phyloP scores from a whole-genome alignment of 1,140 invertebrate genomes.

The Drosophila nebulosa region DNA sequence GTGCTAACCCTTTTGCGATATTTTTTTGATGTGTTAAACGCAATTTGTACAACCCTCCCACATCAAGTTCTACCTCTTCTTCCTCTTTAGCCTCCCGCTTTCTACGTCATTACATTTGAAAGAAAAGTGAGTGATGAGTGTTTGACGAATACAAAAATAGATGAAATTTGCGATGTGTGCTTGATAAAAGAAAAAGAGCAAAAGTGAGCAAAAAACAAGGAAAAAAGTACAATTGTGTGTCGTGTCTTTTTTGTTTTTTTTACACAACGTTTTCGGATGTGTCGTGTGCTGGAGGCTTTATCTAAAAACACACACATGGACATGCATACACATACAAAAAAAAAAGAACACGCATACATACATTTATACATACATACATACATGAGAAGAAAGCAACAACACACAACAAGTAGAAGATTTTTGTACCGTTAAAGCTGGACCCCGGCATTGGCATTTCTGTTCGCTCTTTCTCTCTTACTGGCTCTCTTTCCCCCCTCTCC shows the following conservation, averaged over 20 bases:
- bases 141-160: slow-evolving; percentile 6
- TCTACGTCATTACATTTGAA: slow-evolving; percentile 7
- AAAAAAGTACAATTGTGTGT: slow-evolving; percentile 14
- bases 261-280: slow-evolving; percentile 15
- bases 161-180: slow-evolving; percentile 7
- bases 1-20: background rate
- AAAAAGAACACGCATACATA: background rate
- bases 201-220: slow-evolving; percentile 10
- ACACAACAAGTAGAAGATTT: background rate
- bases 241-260: slow-evolving; percentile 24
- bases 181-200: background rate
- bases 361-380: background rate
- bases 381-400: background rate
- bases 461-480: background rate
- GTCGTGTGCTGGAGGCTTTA: slow-evolving; percentile 16
- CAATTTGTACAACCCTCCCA: background rate
- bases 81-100: background rate
- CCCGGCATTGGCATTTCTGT: slow-evolving; percentile 2
- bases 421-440: slow-evolving; percentile 29
- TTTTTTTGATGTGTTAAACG: background rate
- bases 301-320: slow-evolving; percentile 16
- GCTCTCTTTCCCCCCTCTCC: background rate
- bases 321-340: background rate
- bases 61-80: background rate
- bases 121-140: slow-evolving; percentile 9